These are phyloP conservation scores for Orthochromis indermauri DNA, from an alignment of 2,113 vertebrate species.

Conservation along the genomic window DNA sequence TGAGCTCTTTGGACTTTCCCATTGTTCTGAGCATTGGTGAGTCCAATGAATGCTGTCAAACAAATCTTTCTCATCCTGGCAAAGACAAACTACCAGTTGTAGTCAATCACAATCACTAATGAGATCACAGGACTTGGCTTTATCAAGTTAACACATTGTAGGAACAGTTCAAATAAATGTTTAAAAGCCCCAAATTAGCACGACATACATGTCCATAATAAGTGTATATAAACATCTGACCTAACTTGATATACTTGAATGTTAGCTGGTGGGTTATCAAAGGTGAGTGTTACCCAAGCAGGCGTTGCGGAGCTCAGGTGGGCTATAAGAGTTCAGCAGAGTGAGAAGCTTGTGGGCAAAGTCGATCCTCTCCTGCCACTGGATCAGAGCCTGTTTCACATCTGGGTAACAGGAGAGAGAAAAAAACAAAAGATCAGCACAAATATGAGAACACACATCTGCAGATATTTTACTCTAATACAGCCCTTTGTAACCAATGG, in stretches of 20 bases:
- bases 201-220: background rate
- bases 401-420: slow-evolving; percentile 64
- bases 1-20: background rate
- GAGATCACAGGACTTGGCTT: background rate
- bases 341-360: slow-evolving; percentile 98
- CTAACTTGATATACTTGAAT: background rate
- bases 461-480: background rate
- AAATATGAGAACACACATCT: background rate
- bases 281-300: slow-evolving; percentile 81
- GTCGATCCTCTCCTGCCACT: slow-evolving; percentile 99
- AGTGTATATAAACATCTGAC: background rate
- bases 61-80: background rate
- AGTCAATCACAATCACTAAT: background rate
- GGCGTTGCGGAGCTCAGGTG: slow-evolving; percentile 90
- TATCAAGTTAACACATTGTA: background rate
- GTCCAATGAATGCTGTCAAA: background rate
- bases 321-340: slow-evolving; percentile 98
- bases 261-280: background rate
- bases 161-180: background rate
- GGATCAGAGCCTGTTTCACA: slow-evolving; percentile 98
- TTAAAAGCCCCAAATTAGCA: background rate
- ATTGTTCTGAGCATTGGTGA: background rate
- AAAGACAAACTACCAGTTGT: background rate
- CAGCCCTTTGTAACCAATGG: background rate
- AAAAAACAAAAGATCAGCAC: background rate